A percentile compares a stretch with the other conserved stretches of the same genome.
Conservation (phyloP, 2,888 invertebrate genomes). For the Ormyrus pomaceus region DNA sequence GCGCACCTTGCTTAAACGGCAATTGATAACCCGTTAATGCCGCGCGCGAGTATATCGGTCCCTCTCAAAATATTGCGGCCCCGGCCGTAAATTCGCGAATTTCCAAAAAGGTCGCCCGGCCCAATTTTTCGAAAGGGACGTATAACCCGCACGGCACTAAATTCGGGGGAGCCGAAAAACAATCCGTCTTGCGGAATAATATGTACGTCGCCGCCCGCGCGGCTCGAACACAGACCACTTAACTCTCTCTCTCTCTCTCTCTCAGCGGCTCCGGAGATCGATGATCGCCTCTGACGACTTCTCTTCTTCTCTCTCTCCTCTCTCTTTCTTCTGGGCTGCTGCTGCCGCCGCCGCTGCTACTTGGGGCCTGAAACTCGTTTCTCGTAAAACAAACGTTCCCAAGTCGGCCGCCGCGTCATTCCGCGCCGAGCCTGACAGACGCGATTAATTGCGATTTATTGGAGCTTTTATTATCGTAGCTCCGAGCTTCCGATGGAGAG, state of each 20-base stretch:
- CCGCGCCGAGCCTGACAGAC: slow-evolving; percentile 27
- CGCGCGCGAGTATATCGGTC: no score
- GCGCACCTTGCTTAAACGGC: no score
- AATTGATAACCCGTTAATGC: no score
- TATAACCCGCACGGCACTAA: no score
- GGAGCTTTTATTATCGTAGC: slow-evolving; percentile 47
- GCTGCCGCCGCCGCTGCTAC: neutral
- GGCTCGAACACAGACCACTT: no score
- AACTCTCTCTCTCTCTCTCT: neutral
- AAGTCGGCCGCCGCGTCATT: slow-evolving; percentile 16
- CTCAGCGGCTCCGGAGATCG: slow-evolving; percentile 3
- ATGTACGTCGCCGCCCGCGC: no score
- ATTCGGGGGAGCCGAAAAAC: no score
- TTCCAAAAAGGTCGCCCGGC: no score
- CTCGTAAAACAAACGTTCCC: slow-evolving; percentile 50
- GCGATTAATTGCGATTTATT: slow-evolving; percentile 56
- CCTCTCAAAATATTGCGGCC: no score
- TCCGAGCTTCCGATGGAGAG: neutral
- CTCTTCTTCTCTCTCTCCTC: neutral
- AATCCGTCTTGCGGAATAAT: no score
- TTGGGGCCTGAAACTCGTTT: slow-evolving; percentile 37
- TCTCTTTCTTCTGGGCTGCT: neutral
- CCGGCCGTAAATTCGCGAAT: no score
- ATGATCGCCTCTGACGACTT: neutral
- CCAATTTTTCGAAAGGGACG: no score